Evolutionary conservation across 1,140 invertebrate species (phyloP).

Genomic region (Melanaphis sacchari): DNA sequence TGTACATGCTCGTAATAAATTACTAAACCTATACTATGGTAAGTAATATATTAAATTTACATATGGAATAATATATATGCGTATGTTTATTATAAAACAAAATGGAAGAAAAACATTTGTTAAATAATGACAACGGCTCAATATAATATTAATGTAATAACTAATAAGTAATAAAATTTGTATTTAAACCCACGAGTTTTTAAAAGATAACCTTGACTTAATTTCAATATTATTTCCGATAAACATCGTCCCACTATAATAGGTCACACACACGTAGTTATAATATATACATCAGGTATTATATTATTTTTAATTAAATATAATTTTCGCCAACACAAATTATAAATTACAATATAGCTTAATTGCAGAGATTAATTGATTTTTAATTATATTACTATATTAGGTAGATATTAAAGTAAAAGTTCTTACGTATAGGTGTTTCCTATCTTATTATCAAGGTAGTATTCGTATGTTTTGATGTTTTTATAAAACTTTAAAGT

Average conservation of each 20-base stretch:
- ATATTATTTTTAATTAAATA: neutral
- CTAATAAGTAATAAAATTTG: neutral
- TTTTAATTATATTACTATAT: neutral
- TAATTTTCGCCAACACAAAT: neutral
- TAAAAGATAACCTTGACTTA: neutral
- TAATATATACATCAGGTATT: no score
- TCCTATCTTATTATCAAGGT: neutral
- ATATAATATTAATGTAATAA: slow-evolving; percentile 5
- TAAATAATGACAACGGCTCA: neutral
- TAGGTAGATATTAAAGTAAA: neutral
- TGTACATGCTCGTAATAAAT: no score
- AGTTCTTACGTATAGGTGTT: neutral
- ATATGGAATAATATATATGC: neutral
- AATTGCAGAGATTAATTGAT: neutral
- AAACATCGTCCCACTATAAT: neutral
- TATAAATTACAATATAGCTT: neutral
- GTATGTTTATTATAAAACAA: neutral
- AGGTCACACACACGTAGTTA: neutral
- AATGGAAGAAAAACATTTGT: neutral
- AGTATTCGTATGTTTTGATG: neutral
- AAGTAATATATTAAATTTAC: neutral
- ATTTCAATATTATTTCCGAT: slow-evolving; percentile 6
- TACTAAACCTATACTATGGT: neutral
- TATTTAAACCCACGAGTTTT: neutral
- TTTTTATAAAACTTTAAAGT: neutral